A percentile compares a stretch with the other conserved stretches of the same genome.
These are phyloP conservation scores for Struthidea cinerea DNA, from an alignment of 2,113 vertebrate genomes.

Conservation along the genomic window DNA sequence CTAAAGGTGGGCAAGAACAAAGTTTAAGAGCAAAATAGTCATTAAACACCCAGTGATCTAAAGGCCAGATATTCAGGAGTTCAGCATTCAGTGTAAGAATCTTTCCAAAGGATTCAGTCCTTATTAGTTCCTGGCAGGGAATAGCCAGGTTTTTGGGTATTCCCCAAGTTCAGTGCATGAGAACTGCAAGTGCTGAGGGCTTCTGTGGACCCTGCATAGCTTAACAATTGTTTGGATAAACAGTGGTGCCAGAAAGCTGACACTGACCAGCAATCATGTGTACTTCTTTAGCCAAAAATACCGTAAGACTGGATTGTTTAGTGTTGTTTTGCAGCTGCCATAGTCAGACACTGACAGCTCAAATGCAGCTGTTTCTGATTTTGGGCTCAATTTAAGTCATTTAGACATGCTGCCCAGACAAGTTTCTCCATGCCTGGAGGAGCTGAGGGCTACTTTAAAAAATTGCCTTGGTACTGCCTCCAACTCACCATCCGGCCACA, in stretches of 20 bases:
- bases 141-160: neutral
- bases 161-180: fast-evolving
- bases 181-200: neutral
- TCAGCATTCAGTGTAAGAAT: neutral
- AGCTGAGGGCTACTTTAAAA: neutral
- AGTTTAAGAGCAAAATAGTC: neutral
- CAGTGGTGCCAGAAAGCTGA: neutral
- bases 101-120: neutral
- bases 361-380: neutral
- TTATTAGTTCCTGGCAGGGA: neutral
- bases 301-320: neutral
- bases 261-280: neutral
- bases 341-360: neutral
- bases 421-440: neutral
- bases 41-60: neutral
- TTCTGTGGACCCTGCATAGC: neutral
- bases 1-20: neutral
- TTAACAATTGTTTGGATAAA: neutral
- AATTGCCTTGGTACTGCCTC: neutral
- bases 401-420: neutral
- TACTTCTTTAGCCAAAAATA: neutral
- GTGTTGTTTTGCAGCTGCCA: neutral
- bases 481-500: neutral
- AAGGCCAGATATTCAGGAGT: neutral
- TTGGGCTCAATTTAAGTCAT: neutral